Evolutionary conservation across 2,113 vertebrate genomes (phyloP), one percentile per base, ranked within the genome.

Genomic region (Phylloscopus trochiloides): DNA sequence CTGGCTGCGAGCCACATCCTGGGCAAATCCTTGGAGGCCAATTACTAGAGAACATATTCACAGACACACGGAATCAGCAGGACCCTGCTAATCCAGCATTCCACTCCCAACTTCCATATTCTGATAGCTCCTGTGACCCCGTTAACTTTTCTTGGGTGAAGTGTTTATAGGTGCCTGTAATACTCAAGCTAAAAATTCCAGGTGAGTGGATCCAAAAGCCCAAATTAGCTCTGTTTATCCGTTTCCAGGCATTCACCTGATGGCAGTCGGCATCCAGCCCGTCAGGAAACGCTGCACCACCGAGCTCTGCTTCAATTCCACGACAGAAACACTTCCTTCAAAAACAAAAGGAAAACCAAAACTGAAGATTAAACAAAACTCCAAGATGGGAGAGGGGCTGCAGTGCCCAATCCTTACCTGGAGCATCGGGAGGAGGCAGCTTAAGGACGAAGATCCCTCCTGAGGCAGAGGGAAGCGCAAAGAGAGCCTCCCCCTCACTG

Each of bases 221-320:
- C 50, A n/a, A 51, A 61, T 38, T 8, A 70, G 34, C 52, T 45
- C 38, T 0, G 3, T 21, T 93, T n/a, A 22, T 34, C 22, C 5
- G 0, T 7, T 17, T 28, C 20, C 79, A 65, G 43, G 65, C 42
- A 93, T 96, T 97, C 29, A 98, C 98, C 98, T 98, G 96, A 99
- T 99, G 20, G 98, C 99, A 6, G 98, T 98, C 1, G 99, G 99
- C 98, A 99, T 99, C 99, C 99, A 99, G 28, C 99, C 99, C 0
- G 98, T 98, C 34, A 99, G 95, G 50, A 98, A 90, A 34, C 99
- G 97, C 80, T 98, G 98, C 98, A 99, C 98, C 88, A 99, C 98
- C 0, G 99, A 99, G 95, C 98, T 99, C 96, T 99, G 98, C 65
- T 99, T 99, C 96, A 99, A 94, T 75, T 99, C 99, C 97, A 99